These are phyloP conservation scores for Ormyrus thymus DNA, from an alignment of 2,888 invertebrate genomes.

Conservation along the genomic window DNA sequence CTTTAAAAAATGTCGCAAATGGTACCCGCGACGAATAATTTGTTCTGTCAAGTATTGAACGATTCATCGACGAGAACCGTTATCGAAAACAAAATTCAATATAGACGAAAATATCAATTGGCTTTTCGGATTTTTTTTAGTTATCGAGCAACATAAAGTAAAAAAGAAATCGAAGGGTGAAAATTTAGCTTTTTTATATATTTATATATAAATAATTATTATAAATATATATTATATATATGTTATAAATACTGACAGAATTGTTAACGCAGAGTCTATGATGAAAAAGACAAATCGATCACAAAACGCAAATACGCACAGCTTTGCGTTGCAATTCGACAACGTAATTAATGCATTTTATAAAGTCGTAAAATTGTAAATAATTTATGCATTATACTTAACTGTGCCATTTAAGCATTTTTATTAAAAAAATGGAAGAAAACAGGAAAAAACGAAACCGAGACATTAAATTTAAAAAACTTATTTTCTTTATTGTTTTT, in stretches of 20 bases:
- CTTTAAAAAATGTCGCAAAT: conserved; percentile 68
- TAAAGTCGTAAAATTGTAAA: conserved; percentile 56
- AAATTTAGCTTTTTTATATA: conserved; percentile 29
- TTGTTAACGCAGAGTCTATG: conserved; percentile 54
- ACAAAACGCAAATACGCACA: conserved; percentile 22
- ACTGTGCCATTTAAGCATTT: conserved; percentile 55
- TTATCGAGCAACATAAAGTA: conserved; percentile 4
- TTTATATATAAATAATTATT: conserved; percentile 52
- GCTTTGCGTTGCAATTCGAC: conserved; percentile 56
- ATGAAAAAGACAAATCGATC: conserved; percentile 41
- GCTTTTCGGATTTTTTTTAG: conserved; percentile 1
- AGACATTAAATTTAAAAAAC: conserved; percentile 27
- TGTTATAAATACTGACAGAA: conserved; percentile 38
- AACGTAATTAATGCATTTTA: conserved; percentile 57
- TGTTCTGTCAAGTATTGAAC: conserved; percentile 57
- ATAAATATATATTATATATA: conserved; percentile 57
- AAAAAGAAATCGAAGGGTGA: conserved; percentile 45
- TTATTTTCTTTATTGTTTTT: conserved; percentile 28
- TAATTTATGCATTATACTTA: conserved; percentile 52
- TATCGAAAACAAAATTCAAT: conserved; percentile 39
- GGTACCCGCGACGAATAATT: conserved; percentile 59
- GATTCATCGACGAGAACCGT: conserved; percentile 54
- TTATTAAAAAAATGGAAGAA: conserved; percentile 23
- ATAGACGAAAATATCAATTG: conserved; percentile 1
- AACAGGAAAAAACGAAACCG: conserved; percentile 28